Conservation (phyloP, 2,888 invertebrate species). For the Pristionchus maxplancki region DNA sequence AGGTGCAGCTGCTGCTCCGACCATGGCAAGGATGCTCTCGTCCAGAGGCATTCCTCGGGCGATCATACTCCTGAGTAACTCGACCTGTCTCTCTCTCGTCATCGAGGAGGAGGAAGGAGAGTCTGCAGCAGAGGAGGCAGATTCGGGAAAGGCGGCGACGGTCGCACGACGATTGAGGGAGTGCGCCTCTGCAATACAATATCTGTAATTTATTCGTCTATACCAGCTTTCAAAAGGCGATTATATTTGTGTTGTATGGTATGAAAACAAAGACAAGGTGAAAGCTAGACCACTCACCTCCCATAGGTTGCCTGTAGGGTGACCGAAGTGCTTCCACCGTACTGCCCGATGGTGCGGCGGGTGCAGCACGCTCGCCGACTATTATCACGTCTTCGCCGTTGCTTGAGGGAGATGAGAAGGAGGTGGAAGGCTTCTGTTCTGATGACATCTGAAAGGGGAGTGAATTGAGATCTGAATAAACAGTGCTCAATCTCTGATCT, state of each 20-base stretch:
- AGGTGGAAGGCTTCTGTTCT: neutral
- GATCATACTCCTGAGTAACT: conserved; percentile 27
- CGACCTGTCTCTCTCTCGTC: neutral
- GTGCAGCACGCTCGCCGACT: conserved; percentile 30
- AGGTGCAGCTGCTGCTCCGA: neutral
- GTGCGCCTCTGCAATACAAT: neutral
- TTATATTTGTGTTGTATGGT: too few relatives aligned
- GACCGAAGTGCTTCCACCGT: conserved; percentile 7
- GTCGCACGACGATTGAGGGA: conserved; percentile 23
- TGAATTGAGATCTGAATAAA: too few relatives aligned
- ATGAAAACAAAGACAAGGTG: too few relatives aligned
- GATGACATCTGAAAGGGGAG: neutral
- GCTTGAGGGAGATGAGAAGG: conserved; percentile 7
- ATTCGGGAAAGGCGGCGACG: neutral
- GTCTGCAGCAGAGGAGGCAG: neutral
- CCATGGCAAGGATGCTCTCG: conserved; percentile 4
- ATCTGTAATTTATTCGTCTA: too few relatives aligned
- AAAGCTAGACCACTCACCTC: neutral
- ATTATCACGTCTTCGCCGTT: conserved; percentile 8
- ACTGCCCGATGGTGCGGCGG: neutral
- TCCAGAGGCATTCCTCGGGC: neutral
- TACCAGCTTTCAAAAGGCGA: too few relatives aligned
- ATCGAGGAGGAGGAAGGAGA: neutral
- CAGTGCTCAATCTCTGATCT: too few relatives aligned
- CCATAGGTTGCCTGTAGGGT: neutral